Percentiles rank a stretch among this genome's conserved stretches.
Evolutionary conservation across 2,797 vertebrate genomes (phyloP).

Genomic region (Halcyon chelicuti): DNA sequence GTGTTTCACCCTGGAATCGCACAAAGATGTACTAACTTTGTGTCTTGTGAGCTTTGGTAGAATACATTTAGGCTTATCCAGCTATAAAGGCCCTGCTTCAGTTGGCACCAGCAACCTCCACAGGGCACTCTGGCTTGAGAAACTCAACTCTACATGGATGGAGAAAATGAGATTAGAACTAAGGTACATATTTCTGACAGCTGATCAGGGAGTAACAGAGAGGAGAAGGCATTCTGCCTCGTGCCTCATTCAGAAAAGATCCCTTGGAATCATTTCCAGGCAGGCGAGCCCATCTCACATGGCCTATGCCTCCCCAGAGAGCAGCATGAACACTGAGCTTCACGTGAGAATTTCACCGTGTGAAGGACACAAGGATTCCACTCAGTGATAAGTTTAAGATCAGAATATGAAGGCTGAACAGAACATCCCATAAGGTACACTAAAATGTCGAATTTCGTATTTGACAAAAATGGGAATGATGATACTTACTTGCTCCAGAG

Average conservation of each 20-base stretch:
- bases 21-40: background rate
- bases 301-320: rapidly evolving
- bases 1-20: background rate
- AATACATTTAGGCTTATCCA: background rate
- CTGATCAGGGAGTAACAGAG: background rate
- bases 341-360: background rate
- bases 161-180: background rate
- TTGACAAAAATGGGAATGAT: background rate
- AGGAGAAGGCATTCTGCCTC: background rate
- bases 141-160: rapidly evolving
- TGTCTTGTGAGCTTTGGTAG: background rate
- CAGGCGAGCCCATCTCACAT: background rate
- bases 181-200: background rate
- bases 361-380: background rate
- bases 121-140: background rate
- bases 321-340: background rate
- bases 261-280: background rate
- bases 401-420: background rate
- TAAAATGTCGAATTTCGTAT: background rate
- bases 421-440: background rate
- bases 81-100: background rate
- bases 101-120: background rate
- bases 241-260: background rate
- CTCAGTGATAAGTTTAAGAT: background rate
- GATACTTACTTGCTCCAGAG: background rate